Base-by-base conservation (phyloP, 2,113 vertebrate genomes). In the Morone saxatilis region DNA sequence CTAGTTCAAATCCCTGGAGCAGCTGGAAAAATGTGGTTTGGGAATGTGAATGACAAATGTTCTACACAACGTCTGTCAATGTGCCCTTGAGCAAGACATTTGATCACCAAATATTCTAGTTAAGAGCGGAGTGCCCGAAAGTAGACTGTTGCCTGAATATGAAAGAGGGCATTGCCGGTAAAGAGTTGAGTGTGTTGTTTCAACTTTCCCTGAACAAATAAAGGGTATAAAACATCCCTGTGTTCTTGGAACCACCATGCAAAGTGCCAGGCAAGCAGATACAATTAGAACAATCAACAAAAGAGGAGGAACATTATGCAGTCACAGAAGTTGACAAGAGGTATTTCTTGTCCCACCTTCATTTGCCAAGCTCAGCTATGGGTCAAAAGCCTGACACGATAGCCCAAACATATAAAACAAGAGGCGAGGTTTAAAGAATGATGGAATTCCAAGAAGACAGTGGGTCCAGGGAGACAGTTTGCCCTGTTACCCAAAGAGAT, bases 401-500 rank as follows among this genome's bases (percentile, higher is more conserved):
- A 67, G 38, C 54, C 17, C 62, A 73, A 76, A 83, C 72, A 81
- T 43, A 80, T 56, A 90, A 88, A 86, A 70, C 59, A 67, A 54
- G 83, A 88, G 67, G 51, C 1, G 10, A 53, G 53, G 70, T n/a
- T 38, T 1, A 40, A 74, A 83, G 73, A 88, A 89, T 63, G 50
- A 86, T 83, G 71, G 80, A 84, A 87, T 91, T 81, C 76, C 61
- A 74, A 48, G 68, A 78, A 72, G 79, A 84, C 82, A 45, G 43
- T 43, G 61, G 54, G 62, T 60, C 80, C 74, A 67, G 41, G 48
- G 80, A 84, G 81, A 90, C 86, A 54, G 88, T 92, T 87, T 78
- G 87, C 82, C 81, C 84, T 47, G 88, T 91, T 84, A 90, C 87
- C 90, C 84, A 66, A 92, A 91, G 91, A 91, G 91, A 92, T 91